Evolutionary conservation across 2,113 vertebrate species (phyloP), one percentile per base, ranked within the genome.

Genomic region (Brachyhypopomus occidentalis): DNA sequence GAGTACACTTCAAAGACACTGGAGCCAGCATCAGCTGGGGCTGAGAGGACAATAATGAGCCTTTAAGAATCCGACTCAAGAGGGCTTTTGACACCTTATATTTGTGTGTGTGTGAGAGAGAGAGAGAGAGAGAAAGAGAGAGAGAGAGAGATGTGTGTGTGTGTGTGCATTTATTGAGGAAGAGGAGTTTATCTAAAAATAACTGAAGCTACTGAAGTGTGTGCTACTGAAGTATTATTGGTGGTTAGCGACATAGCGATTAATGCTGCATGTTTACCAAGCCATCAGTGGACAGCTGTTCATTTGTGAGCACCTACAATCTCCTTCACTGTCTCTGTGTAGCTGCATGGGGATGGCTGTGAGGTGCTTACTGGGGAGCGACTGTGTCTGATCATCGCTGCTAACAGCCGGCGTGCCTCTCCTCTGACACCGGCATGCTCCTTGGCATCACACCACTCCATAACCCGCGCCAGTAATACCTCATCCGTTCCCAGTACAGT

Each of bases 401-500:
- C 95, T 75, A 96, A 81, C 20, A 97, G 92, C 19, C 95, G 93
- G 34, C 94, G 94, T 62, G 95, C 95, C 86, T 97, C 96, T 27
- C 94, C 89, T 0, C 80, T 62, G 48, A 96, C 73, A 4, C 95
- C 92, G 0, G 89, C 89, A 0, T 94, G 93, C 63, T 96, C 93
- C 0, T 92, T 93, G 6, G 72, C 87, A 0, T 93, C 86, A 62
- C 96, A 95, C 95, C 95, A 96, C 86, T 96, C 94, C 84, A 95
- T 93, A 2, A 96, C 90, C 63, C 93, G 90, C n/a, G 78, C 81
- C 41, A 97, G 88, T 83, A 96, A 88, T 52, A 48, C 80, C 12
- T 89, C 86, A 63, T 96, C 95, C 25, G 91, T 92, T 8, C 95
- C 95, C 88, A 96, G 83, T 71, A 93, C 89, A 67, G 94, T 73